Conservation (phyloP, 2,888 invertebrate species). For the Meganola albula region DNA sequence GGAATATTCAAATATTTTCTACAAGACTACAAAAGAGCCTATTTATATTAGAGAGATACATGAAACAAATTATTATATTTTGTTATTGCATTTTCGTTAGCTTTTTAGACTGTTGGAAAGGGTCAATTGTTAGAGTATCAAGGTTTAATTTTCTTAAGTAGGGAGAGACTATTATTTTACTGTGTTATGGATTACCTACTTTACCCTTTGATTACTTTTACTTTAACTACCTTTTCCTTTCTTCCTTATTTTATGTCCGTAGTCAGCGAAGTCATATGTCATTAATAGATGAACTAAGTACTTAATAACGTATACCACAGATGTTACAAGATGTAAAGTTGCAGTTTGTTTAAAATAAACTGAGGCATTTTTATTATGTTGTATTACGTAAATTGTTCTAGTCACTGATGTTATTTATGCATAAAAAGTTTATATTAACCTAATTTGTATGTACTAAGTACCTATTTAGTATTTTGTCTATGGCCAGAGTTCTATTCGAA, state of each 20-base stretch:
- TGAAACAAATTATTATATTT: conserved; percentile 16
- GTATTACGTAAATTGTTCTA: conserved; percentile 29
- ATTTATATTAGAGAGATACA: conserved; percentile 19
- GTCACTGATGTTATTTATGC: conserved; percentile 23
- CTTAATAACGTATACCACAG: too few species aligned
- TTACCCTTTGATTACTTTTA: too few species aligned
- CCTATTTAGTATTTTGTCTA: conserved; percentile 16
- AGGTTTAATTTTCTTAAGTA: conserved; percentile 17
- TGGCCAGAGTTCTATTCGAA: conserved; percentile 15
- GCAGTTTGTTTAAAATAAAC: too few species aligned
- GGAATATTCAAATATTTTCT: conserved; percentile 30
- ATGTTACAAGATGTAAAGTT: too few species aligned
- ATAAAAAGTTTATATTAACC: conserved; percentile 19
- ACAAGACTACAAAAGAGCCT: conserved; percentile 24
- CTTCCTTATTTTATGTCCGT: too few species aligned
- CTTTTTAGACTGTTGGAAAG: conserved; percentile 22
- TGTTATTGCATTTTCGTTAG: conserved; percentile 13
- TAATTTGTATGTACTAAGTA: conserved; percentile 12
- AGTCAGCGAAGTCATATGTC: too few species aligned
- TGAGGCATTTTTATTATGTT: conserved; percentile 11
- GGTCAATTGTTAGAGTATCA: conserved; percentile 38
- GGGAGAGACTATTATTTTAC: too few species aligned
- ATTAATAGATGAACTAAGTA: too few species aligned
- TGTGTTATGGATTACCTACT: too few species aligned
- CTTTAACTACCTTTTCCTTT: too few species aligned